Conservation (phyloP, 2,888 invertebrate species). For the Nymphalis urticae region DNA sequence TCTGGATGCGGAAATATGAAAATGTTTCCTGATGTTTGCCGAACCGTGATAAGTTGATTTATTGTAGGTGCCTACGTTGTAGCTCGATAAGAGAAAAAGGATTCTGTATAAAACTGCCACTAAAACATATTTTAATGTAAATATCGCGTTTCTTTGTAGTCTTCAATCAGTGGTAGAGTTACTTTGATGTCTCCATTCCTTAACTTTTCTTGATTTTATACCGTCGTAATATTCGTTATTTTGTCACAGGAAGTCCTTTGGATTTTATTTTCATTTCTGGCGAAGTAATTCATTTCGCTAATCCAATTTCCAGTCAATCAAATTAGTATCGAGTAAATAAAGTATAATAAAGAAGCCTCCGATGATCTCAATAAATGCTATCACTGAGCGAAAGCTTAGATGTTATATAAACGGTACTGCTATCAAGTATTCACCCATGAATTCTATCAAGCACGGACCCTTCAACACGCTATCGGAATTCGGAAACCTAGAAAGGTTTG, state of each 20-base stretch:
- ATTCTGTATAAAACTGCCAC: neutral
- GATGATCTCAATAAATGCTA: slow-evolving; percentile 28
- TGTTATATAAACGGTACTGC: slow-evolving; percentile 23
- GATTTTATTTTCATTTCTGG: neutral
- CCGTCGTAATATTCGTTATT: neutral
- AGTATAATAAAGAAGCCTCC: slow-evolving; percentile 12
- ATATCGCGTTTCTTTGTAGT: no score
- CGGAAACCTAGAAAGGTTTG: slow-evolving; percentile 54
- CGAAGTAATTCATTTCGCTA: slow-evolving; percentile 8
- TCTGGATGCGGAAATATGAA: slow-evolving; percentile 27
- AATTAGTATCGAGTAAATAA: slow-evolving; percentile 7
- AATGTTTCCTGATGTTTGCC: slow-evolving; percentile 32
- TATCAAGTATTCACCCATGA: slow-evolving; percentile 33
- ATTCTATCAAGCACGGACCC: slow-evolving; percentile 36
- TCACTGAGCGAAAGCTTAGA: slow-evolving; percentile 14
- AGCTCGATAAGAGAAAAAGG: neutral
- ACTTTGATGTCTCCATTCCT: neutral
- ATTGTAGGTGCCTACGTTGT: slow-evolving; percentile 16
- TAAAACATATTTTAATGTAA: neutral
- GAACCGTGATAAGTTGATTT: slow-evolving; percentile 27
- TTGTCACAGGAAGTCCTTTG: neutral
- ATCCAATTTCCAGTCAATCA: slow-evolving; percentile 17
- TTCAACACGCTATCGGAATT: slow-evolving; percentile 52
- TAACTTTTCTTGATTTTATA: neutral
- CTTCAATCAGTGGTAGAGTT: neutral